Conservation (phyloP, 1,140 invertebrate genomes). For the Bactericera cockerelli region DNA sequence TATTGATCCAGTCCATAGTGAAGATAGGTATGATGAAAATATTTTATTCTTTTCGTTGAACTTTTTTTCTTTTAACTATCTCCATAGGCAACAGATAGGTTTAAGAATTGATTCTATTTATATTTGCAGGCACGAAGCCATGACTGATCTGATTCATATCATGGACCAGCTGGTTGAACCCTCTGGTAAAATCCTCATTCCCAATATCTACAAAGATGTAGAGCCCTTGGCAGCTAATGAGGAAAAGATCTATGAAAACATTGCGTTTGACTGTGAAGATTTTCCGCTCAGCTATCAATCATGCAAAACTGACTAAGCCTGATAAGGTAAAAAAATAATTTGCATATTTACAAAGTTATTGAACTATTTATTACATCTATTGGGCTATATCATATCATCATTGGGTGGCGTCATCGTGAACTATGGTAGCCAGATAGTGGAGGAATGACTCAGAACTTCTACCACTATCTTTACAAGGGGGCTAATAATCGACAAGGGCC, state of each 20-base stretch:
- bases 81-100: too few species aligned
- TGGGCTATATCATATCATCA: background rate
- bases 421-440: too few species aligned
- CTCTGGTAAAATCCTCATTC: slow-evolving; percentile 67
- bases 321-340: slow-evolving; percentile 43
- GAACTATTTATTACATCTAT: background rate
- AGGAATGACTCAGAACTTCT: too few species aligned
- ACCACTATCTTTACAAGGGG: too few species aligned
- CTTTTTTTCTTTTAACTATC: too few species aligned
- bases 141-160: slow-evolving; percentile 74
- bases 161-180: slow-evolving; percentile 67
- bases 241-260: slow-evolving; percentile 58
- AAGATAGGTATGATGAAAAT: too few species aligned
- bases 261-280: slow-evolving; percentile 77
- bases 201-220: slow-evolving; percentile 65
- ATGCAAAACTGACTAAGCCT: slow-evolving; percentile 47
- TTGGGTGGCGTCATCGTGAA: too few species aligned
- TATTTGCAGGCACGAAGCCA: slow-evolving; percentile 52
- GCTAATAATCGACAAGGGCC: too few species aligned
- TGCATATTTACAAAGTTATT: background rate
- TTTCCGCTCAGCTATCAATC: slow-evolving; percentile 59
- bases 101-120: slow-evolving; percentile 3
- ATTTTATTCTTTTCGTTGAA: too few species aligned
- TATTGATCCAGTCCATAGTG: too few species aligned
- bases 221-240: slow-evolving; percentile 57